Conservation (phyloP, 2,888 invertebrate species). For the Corbicula japonica region DNA sequence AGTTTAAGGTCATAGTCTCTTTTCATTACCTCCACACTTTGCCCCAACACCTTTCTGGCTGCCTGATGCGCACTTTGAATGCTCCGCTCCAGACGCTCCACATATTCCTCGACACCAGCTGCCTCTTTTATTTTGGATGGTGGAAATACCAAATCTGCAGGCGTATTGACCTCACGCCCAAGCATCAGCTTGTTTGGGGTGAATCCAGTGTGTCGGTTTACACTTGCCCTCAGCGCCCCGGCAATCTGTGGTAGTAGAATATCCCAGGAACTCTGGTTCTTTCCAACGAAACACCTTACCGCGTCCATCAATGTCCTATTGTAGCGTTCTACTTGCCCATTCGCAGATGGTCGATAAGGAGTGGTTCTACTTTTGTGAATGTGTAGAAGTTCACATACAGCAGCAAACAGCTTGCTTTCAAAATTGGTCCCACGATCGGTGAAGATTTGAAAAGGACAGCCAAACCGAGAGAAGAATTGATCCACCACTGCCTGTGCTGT, state of each 20-base stretch:
- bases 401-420: slow-evolving; percentile 26
- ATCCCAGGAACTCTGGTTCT: slow-evolving; percentile 11
- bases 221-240: slow-evolving; percentile 29
- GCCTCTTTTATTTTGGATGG: neutral
- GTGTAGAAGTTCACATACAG: slow-evolving; percentile 10
- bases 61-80: too few relatives aligned
- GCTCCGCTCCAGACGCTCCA: too few relatives aligned
- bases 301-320: too few relatives aligned
- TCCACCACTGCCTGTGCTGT: slow-evolving; percentile 21
- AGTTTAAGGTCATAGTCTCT: slow-evolving; percentile 18
- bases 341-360: neutral
- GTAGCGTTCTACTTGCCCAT: too few relatives aligned
- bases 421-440: slow-evolving; percentile 20
- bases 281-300: too few relatives aligned
- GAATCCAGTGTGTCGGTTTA: slow-evolving; percentile 41
- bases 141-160: slow-evolving; percentile 17
- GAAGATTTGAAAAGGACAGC: neutral
- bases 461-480: slow-evolving; percentile 23
- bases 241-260: slow-evolving; percentile 14
- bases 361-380: slow-evolving; percentile 19
- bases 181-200: slow-evolving; percentile 57
- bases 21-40: too few relatives aligned
- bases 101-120: too few relatives aligned
- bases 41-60: too few relatives aligned
- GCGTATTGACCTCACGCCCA: slow-evolving; percentile 28